Evolutionary conservation across 2,797 vertebrate species (phyloP), one percentile per base, ranked within the genome.

Genomic region (Leptoclinus maculatus): DNA sequence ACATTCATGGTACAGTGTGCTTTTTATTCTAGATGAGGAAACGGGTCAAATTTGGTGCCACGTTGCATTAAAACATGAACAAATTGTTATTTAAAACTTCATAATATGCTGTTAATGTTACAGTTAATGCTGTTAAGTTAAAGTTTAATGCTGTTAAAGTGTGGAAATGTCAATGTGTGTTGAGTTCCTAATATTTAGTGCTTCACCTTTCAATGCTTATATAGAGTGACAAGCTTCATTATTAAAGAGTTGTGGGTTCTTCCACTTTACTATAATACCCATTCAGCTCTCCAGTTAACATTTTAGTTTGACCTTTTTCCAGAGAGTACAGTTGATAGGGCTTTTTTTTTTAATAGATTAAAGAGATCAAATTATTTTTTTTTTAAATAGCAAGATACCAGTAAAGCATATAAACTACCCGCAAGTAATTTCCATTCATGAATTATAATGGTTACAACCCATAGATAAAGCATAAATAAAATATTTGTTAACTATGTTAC

Each of bases 141-240:
- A n/a, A n/a, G n/a, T n/a, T n/a, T n/a, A n/a, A n/a, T n/a, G n/a
- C n/a, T n/a, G n/a, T 38, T 27, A n/a, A 16, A 64, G 45, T 32
- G 2, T 32, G 3, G 2, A 41, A 32, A 51, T 5, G 11, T 2
- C 14, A 51, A 5, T 19, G 6, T 60, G 34, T 71, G 56, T n/a
- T n/a, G 23, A n/a, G 23, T 23, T 66, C 21, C 4, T 59, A 14
- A 80, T 21, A 47, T 36, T 47, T 32, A 59, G 51, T 54, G 11
- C 14, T 43, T 74, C 17, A 45, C 41, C 36, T 74, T 76, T 65
- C 3, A 57, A 2, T 13, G n/a, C 11, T 58, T 51, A 16, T 60
- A 27, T 70, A 3, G 49, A 54, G 13, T 64, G 23, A 59, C 34
- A 69, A 65, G 39, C 53, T 68, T 71, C 39, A 36, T 10, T 68